Base-by-base conservation (phyloP, 2,113 vertebrate species). In the Leuciscus idus region DNA sequence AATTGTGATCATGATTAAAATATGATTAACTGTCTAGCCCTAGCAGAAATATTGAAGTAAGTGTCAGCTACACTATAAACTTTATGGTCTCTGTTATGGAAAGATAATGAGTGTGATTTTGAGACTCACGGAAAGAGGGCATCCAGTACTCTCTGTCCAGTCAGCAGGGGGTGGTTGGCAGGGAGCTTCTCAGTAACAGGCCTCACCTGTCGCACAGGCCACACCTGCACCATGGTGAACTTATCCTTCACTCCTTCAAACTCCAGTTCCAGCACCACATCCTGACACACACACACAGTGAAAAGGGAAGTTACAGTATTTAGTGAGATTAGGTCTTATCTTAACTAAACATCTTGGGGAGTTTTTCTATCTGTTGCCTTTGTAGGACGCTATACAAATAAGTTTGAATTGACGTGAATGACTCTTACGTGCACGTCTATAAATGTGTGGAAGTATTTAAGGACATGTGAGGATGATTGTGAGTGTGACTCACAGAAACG, bases 131-230 rank as follows among this genome's bases (percentile, higher is more conserved):
- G 98, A 89, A 99, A 99, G 81, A 99, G 96, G 21, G 98, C 97
- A 43, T 99, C 97, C 87, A 99, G 95, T 70, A 99, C 97, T 77
- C 98, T 95, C 78, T 99, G 98, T 87, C 98, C 98, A 0, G 98
- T 99, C 88, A 99, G 93, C 76, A 99, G 92, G 52, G 98, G 98
- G 88, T 99, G 96, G 90, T 98, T 99, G 81, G 98, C 97, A 0
- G 97, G 98, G 36, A 99, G 92, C 90, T 99, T 99, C 94, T 99
- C 98, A 0, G 98, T 99, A 89, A 99, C 98, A 4, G 98, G 98
- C 12, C 98, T 96, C 30, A 99, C 94, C 84, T 98, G 97, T 86
- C 98, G 96, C 43, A 99, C 98, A 5, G 98, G 98, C 98, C 98
- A 99, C 11, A 99, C 94, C 91, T 99, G 98, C 83, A 99, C 95